Base-by-base conservation (phyloP, 2,797 vertebrate genomes). In the Psittacula derbiana region DNA sequence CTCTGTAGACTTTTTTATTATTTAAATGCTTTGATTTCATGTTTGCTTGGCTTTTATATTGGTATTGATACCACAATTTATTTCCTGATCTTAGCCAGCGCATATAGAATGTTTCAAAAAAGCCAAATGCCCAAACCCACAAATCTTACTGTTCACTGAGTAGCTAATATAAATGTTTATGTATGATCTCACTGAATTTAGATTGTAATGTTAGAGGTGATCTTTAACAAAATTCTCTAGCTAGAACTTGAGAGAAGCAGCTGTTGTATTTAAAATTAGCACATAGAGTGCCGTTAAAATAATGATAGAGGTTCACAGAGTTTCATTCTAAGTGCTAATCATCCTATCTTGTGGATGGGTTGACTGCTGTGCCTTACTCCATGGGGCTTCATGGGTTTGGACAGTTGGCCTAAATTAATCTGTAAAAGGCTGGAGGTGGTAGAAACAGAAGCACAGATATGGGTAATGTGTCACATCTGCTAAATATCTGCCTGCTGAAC, bases 211-310 rank as follows among this genome's bases (percentile, higher is more conserved):
- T 96, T 96, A 94, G 92, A 88, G 57, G 84, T 92, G 57, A 93
- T 96, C 91, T 96, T 93, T 65, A 96, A 88, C 61, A 95, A 95
- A 97, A 86, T 91, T 66, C 6, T 13, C 30, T 76, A 65, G 93
- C 75, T 94, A 95, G 38, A 86, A 74, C 13, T 80, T 80, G 89
- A 60, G 95, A 90, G 95, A 96, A 94, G 43, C 90, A 95, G 76
- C 74, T 94, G 89, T 86, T 95, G 52, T 47, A 44, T 94, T 97
- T 96, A 95, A 95, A 96, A 93, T 96, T 80, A 94, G 92, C 52
- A 72, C 46, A 75, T 78, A 65, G 72, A 85, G 13, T 95, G 78
- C 85, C 95, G 91, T 90, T 33, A 85, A 96, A 89, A 83, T 96
- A 94, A 90, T 72, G 36, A 70, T 47, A 57, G 60, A 83, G 61